Percentiles rank a stretch among this genome's conserved stretches.
Evolutionary conservation across 2,888 invertebrate species (phyloP).

Genomic region (Neoitamus cyanurus): DNA sequence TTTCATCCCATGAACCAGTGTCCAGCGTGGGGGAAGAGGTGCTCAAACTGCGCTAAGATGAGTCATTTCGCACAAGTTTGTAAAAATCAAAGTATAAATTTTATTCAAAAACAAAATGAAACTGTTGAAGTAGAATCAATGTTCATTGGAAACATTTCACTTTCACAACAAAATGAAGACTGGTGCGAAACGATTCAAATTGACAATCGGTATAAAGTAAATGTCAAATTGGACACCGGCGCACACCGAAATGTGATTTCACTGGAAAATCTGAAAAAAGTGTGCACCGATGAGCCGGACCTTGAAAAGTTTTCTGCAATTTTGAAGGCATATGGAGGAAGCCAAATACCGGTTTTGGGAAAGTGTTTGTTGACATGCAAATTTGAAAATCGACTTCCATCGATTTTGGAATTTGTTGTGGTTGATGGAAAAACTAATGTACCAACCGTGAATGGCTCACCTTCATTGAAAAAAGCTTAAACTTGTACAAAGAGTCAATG

Average conservation of each 20-base stretch:
- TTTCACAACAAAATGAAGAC: not conserved
- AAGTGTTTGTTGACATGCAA: not conserved
- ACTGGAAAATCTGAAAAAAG: not conserved
- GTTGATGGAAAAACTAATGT: not conserved
- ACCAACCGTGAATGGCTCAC: slow-evolving; percentile 7
- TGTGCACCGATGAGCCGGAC: not conserved
- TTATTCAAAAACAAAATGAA: not conserved
- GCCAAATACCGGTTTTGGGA: not conserved
- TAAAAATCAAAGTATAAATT: not conserved
- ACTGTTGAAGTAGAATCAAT: not conserved
- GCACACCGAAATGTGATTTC: not conserved
- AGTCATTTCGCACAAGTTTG: not conserved
- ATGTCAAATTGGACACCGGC: not conserved
- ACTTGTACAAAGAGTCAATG: slow-evolving; percentile 10
- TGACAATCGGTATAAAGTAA: not conserved
- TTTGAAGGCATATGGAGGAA: not conserved
- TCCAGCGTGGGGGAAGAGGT: not conserved
- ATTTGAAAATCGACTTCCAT: not conserved
- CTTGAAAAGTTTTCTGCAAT: not conserved
- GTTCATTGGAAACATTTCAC: not conserved
- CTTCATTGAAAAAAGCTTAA: not conserved
- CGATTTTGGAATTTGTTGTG: not conserved
- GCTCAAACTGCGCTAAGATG: not conserved
- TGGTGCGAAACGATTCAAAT: not conserved
- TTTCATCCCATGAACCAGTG: slow-evolving; percentile 10